phyloP scores from a whole-genome alignment of 2,888 invertebrate species.

The Fragum whitleyi region DNA sequence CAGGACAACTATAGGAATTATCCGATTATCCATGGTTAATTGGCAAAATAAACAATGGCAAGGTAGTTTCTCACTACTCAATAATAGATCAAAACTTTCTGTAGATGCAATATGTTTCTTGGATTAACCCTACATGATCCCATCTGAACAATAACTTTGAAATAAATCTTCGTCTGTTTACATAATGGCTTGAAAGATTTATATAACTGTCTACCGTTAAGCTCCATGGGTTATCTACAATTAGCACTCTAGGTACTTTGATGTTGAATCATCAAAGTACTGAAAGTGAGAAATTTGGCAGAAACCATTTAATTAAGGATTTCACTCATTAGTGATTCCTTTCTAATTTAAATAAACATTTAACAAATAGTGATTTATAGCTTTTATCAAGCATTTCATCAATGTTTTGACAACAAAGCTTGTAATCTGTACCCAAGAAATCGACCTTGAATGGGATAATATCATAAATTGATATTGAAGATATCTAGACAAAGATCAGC shows the following conservation, averaged over 20 bases:
- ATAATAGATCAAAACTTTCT: neutral
- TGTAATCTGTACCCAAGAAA: too few relatives aligned
- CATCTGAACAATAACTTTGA: neutral
- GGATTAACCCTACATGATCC: neutral
- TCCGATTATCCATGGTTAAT: neutral
- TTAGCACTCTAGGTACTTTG: constrained; percentile 17
- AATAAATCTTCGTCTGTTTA: neutral
- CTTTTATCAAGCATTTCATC: too few relatives aligned
- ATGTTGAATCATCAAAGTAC: constrained; percentile 22
- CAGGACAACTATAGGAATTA: neutral
- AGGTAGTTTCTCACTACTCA: neutral
- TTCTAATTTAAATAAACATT: constrained; percentile 4
- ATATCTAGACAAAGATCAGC: too few relatives aligned
- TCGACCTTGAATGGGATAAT: too few relatives aligned
- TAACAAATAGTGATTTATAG: neutral
- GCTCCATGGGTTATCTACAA: constrained; percentile 18
- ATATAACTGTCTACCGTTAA: neutral
- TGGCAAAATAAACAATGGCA: neutral
- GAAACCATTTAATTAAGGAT: constrained; percentile 1
- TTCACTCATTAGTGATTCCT: constrained; percentile 20
- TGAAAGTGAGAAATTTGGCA: constrained; percentile 19
- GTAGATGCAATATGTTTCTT: neutral
- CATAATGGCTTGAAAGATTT: constrained; percentile 1
- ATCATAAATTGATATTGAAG: too few relatives aligned
- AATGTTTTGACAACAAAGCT: too few relatives aligned